Evolutionary conservation across 2,113 vertebrate species (phyloP).

Genomic region (Seriola quinqueradiata): DNA sequence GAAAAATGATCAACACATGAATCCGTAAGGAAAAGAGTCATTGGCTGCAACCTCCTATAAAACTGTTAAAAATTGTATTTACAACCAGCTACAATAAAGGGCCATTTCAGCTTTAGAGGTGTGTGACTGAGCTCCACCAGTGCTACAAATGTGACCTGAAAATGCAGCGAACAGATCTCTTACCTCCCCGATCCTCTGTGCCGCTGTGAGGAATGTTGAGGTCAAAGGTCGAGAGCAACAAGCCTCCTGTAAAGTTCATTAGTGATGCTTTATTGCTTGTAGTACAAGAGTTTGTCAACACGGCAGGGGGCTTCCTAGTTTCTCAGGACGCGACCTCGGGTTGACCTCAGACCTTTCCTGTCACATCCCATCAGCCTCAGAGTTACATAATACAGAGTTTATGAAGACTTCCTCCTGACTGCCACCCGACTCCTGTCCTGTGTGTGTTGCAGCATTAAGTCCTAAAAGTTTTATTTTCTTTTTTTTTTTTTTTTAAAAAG

Average conservation of each 20-base stretch:
- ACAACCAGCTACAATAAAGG: too few species aligned
- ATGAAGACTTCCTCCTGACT: neutral
- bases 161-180: neutral
- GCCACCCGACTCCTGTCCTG: neutral
- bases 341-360: constrained; percentile 44
- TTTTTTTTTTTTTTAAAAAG: too few species aligned
- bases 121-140: neutral
- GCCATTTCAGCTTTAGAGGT: neutral
- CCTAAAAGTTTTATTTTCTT: too few species aligned
- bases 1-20: too few species aligned
- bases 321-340: constrained; percentile 37
- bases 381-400: constrained; percentile 39
- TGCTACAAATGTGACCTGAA: constrained; percentile 1
- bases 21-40: too few species aligned
- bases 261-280: constrained; percentile 57
- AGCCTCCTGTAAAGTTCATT: constrained; percentile 73
- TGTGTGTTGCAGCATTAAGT: neutral
- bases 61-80: too few species aligned
- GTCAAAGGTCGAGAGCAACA: constrained; percentile 52
- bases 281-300: constrained; percentile 33
- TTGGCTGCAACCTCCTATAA: too few species aligned
- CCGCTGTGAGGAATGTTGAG: constrained; percentile 59
- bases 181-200: constrained; percentile 29
- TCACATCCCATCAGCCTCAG: constrained; percentile 18
- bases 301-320: neutral